Evolutionary conservation across 2,888 invertebrate species (phyloP).

Genomic region (Seladonia tumulorum): DNA sequence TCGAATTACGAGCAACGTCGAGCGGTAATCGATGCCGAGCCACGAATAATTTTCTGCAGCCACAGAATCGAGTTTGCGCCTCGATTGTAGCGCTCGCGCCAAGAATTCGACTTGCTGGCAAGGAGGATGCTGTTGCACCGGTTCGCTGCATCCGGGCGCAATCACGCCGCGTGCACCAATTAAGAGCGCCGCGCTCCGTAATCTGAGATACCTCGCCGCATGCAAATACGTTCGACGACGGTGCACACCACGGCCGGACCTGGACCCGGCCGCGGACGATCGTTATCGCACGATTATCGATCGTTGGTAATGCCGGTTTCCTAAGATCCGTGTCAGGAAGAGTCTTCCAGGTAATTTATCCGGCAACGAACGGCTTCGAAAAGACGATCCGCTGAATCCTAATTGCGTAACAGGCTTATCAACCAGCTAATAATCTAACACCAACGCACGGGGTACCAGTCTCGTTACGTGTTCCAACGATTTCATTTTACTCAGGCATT

Average conservation of each 20-base stretch:
- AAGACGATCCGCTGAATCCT: slow-evolving; percentile 2
- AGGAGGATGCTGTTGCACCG: slow-evolving; percentile 51
- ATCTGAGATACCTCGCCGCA: slow-evolving; percentile 73
- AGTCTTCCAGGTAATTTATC: slow-evolving; percentile 37
- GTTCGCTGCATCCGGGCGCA: slow-evolving; percentile 49
- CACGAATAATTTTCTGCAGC: slow-evolving; percentile 41
- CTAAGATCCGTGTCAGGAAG: slow-evolving; percentile 46
- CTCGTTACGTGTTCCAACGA: background rate
- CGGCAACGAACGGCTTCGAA: background rate
- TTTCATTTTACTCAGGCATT: background rate
- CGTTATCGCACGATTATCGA: slow-evolving; percentile 61
- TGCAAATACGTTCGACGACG: slow-evolving; percentile 67
- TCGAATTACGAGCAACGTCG: slow-evolving; percentile 4
- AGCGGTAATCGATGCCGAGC: slow-evolving; percentile 3
- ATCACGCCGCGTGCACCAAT: slow-evolving; percentile 68
- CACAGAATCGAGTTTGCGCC: slow-evolving; percentile 18
- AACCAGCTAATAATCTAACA: background rate
- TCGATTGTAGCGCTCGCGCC: slow-evolving; percentile 27
- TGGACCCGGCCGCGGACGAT: slow-evolving; percentile 44
- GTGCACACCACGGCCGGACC: slow-evolving; percentile 23
- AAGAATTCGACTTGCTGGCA: slow-evolving; percentile 45
- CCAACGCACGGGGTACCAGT: background rate
- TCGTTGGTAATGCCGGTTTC: slow-evolving; percentile 47
- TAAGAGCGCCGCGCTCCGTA: slow-evolving; percentile 71
- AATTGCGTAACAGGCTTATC: slow-evolving; percentile 29